Evolutionary conservation across 2,797 vertebrate genomes (phyloP).

Genomic region (Oryzias sinensis): DNA sequence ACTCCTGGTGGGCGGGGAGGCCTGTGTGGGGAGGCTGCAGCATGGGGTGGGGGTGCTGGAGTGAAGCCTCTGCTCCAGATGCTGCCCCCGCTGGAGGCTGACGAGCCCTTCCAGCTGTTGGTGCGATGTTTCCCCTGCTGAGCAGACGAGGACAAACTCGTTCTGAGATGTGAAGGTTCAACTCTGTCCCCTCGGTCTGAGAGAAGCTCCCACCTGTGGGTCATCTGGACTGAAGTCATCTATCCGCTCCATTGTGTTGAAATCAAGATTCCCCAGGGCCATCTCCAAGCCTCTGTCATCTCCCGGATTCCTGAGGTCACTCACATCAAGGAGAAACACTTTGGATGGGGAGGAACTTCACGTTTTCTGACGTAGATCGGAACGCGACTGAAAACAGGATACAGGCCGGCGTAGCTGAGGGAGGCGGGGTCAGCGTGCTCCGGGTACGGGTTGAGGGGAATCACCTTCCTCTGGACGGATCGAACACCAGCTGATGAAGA

Average conservation of each 20-base stretch:
- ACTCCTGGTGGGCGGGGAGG: constrained; percentile 71
- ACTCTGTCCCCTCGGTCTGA: no score
- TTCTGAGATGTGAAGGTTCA: background rate
- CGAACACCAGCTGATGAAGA: constrained; percentile 95
- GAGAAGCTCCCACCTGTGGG: constrained; percentile 47
- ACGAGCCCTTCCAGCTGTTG: constrained; percentile 75
- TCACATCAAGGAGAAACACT: constrained; percentile 48
- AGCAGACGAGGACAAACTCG: constrained; percentile 7
- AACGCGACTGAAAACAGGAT: constrained; percentile 71
- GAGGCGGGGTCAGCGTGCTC: constrained; percentile 79
- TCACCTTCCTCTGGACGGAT: constrained; percentile 85
- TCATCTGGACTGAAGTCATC: constrained; percentile 87
- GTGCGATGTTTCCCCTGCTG: constrained; percentile 77
- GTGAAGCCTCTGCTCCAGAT: constrained; percentile 84
- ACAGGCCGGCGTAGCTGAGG: constrained; percentile 90
- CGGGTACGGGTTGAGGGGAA: constrained; percentile 89
- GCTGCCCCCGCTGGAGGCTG: constrained; percentile 56
- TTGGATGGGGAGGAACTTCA: background rate
- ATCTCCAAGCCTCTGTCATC: constrained; percentile 87
- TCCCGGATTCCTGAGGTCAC: constrained; percentile 81
- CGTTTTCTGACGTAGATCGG: background rate
- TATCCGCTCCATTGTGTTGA: constrained; percentile 85
- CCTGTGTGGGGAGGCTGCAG: constrained; percentile 54
- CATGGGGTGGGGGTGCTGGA: constrained; percentile 1
- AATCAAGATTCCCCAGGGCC: constrained; percentile 91